Evolutionary conservation across 2,797 vertebrate species (phyloP).

Genomic region (Halcyon badia): DNA sequence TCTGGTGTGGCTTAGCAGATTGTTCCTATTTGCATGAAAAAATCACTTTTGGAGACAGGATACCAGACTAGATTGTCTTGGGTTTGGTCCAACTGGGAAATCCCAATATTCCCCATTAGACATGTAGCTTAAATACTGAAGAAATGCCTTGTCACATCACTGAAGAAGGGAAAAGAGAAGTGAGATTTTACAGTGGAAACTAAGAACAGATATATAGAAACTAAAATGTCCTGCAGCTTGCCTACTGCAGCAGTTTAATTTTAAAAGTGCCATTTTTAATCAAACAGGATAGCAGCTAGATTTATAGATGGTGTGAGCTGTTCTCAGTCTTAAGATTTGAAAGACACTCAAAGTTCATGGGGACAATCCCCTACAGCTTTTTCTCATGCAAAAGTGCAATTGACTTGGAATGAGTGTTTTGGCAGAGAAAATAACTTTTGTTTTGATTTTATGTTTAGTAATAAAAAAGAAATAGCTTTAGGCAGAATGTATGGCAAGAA

Average conservation of each 20-base stretch:
- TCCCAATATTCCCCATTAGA: background rate
- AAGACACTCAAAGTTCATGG: slow-evolving; percentile 12
- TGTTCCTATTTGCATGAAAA: background rate
- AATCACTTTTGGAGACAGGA: background rate
- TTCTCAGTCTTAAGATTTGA: background rate
- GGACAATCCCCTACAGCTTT: background rate
- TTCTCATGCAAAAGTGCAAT: slow-evolving; percentile 17
- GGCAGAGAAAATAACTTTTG: slow-evolving; percentile 4
- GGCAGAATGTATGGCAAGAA: background rate
- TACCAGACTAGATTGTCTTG: background rate
- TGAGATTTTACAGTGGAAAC: background rate
- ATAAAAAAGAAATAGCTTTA: slow-evolving; percentile 34
- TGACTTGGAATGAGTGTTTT: background rate
- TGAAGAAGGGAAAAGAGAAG: background rate
- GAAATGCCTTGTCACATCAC: background rate
- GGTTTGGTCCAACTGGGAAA: background rate
- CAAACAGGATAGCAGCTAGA: background rate
- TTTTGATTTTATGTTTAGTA: background rate
- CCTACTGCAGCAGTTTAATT: background rate
- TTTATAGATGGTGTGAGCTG: slow-evolving; percentile 1
- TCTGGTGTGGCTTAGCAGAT: background rate
- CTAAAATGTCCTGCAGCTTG: background rate
- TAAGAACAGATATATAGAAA: background rate
- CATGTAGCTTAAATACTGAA: background rate
- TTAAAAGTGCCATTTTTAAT: background rate